These are phyloP conservation scores for Nyctereutes procyonoides DNA, from an alignment of 2,113 vertebrate species.

Conservation along the genomic window DNA sequence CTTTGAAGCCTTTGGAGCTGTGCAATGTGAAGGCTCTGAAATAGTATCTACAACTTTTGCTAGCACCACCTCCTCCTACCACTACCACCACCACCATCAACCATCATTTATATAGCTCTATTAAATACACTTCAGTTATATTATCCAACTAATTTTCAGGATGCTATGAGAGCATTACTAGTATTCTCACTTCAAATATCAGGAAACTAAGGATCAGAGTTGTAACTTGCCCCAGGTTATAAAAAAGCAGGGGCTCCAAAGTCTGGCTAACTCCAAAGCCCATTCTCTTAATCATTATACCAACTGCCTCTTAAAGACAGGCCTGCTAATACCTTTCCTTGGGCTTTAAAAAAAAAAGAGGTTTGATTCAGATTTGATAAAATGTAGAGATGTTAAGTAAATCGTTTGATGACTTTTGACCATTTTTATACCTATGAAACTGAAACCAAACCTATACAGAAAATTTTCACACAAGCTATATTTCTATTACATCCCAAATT, in stretches of 20 bases:
- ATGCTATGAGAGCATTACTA: constrained; percentile 12
- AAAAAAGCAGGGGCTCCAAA: not conserved
- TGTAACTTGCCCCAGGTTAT: not conserved
- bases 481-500: not conserved
- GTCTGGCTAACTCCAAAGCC: not conserved
- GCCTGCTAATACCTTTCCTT: not conserved
- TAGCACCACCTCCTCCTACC: not conserved
- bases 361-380: not conserved
- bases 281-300: not conserved
- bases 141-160: not conserved
- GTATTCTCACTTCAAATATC: not conserved
- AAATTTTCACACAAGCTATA: not conserved
- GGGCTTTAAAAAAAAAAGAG: not conserved
- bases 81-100: not conserved
- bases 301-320: not conserved
- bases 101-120: not conserved
- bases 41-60: not conserved
- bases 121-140: not conserved
- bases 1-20: not conserved
- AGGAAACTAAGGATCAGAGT: not conserved
- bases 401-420: not conserved
- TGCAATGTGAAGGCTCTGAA: not conserved
- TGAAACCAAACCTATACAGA: constrained; percentile 46
- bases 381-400: constrained; percentile 23
- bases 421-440: constrained; percentile 24